Evolutionary conservation across 1,140 invertebrate genomes (phyloP).

Genomic region (Drosophila gunungcola): DNA sequence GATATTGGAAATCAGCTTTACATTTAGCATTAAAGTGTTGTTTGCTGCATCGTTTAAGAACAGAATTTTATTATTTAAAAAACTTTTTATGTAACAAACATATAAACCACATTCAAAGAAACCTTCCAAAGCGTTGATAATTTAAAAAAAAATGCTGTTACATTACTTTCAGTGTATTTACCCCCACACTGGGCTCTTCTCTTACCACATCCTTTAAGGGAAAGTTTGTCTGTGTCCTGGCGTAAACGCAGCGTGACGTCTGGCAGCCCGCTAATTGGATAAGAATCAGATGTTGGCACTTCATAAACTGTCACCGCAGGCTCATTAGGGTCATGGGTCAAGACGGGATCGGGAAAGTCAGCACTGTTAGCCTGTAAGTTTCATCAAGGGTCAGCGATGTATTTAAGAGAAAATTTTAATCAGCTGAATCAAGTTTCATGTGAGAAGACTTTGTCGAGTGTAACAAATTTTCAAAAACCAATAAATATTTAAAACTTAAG

Average conservation of each 20-base stretch:
- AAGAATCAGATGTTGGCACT: slow-evolving; percentile 57
- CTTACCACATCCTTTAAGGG: slow-evolving; percentile 15
- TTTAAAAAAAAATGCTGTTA: no score
- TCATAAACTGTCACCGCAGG: slow-evolving; percentile 34
- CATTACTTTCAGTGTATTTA: slow-evolving; percentile 5
- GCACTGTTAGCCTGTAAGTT: background rate
- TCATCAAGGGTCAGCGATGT: background rate
- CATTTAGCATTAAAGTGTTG: no score
- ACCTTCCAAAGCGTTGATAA: no score
- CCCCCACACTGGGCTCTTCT: slow-evolving; percentile 27
- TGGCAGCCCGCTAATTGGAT: slow-evolving; percentile 38
- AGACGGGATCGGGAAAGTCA: background rate
- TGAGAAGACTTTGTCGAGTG: background rate
- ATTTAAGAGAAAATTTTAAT: slow-evolving; percentile 1
- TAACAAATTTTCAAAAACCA: no score
- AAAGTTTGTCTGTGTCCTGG: slow-evolving; percentile 40
- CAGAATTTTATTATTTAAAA: no score
- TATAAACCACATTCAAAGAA: no score
- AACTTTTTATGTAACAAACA: no score
- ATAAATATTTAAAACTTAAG: no score
- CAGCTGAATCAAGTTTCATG: background rate
- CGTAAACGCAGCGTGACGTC: slow-evolving; percentile 29
- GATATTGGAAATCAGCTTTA: no score
- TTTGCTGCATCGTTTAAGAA: no score
- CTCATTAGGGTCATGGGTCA: slow-evolving; percentile 40